These are phyloP conservation scores for Temnothorax nylanderi DNA, from an alignment of 1,140 invertebrate genomes.

Conservation along the genomic window DNA sequence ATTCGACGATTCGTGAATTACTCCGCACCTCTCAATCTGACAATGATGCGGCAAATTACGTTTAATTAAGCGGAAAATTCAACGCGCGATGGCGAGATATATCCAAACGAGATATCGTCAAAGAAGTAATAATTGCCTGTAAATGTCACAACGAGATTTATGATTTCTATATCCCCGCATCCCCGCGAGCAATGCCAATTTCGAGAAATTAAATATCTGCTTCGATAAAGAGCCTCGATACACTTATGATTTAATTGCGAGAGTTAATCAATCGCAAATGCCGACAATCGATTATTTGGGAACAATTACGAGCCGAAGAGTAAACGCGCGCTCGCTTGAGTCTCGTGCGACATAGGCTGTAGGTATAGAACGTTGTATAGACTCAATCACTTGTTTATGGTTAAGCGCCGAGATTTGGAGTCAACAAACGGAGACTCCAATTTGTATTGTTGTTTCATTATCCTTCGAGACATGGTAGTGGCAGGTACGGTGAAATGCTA, in stretches of 20 bases:
- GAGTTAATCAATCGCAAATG: slow-evolving; percentile 2
- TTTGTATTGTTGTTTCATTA: slow-evolving; percentile 1
- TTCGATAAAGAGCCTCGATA: not conserved
- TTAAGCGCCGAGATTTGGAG: not conserved
- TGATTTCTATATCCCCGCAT: not conserved
- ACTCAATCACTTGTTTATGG: slow-evolving; percentile 10
- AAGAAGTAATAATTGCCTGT: not conserved
- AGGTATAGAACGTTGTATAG: not conserved
- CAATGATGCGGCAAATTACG: slow-evolving; percentile 26
- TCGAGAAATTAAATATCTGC: not conserved
- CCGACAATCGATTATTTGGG: not conserved
- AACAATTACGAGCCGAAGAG: not conserved
- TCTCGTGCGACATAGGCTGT: not conserved
- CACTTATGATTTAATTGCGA: not conserved
- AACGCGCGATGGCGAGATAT: not conserved
- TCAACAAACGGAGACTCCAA: not conserved
- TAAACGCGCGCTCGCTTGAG: not conserved
- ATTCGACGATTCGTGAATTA: slow-evolving; percentile 15
- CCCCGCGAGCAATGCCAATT: not conserved
- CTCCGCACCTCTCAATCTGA: not conserved
- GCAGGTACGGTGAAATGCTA: not conserved
- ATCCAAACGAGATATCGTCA: not conserved
- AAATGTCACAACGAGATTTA: not conserved
- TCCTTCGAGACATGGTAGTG: not conserved
- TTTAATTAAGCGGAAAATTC: slow-evolving; percentile 21